Conservation (phyloP, 1,140 invertebrate species). For the Zaprionus davidi region DNA sequence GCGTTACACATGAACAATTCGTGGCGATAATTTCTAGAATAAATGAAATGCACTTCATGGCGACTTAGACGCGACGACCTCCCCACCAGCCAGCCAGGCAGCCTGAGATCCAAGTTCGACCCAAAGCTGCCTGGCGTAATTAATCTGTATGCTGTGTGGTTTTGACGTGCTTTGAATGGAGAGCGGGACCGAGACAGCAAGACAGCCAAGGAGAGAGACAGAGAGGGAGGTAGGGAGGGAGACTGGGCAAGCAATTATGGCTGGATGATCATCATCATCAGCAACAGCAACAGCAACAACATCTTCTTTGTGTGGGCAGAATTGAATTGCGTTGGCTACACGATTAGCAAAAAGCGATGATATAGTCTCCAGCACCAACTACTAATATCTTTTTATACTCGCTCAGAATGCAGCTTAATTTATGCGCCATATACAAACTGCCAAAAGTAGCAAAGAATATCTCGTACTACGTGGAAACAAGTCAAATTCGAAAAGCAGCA, state of each 20-base stretch:
- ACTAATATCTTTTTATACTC: not conserved
- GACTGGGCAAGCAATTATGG: constrained; percentile 55
- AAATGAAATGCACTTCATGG: constrained; percentile 81
- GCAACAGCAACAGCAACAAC: constrained; percentile 34
- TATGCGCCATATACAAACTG: constrained; percentile 33
- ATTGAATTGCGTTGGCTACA: constrained; percentile 20
- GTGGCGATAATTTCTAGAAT: constrained; percentile 81
- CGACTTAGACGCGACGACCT: constrained; percentile 48
- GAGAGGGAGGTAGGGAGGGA: not conserved
- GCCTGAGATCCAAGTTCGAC: constrained; percentile 50
- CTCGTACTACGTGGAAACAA: constrained; percentile 15
- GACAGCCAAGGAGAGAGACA: not conserved
- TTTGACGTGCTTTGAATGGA: constrained; percentile 80
- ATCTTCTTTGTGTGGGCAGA: constrained; percentile 57
- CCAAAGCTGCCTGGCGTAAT: constrained; percentile 59
- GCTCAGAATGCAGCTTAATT: constrained; percentile 72
- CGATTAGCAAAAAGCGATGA: constrained; percentile 15
- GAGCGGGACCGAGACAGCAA: not conserved
- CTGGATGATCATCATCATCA: constrained; percentile 64
- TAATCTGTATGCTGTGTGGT: constrained; percentile 71
- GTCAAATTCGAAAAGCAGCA: constrained; percentile 23
- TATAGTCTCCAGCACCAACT: not conserved
- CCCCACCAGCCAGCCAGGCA: constrained; percentile 17
- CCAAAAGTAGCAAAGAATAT: constrained; percentile 59
- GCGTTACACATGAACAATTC: constrained; percentile 80